These are phyloP conservation scores for Acrossocheilus wenchowensis DNA, from an alignment of 2,797 vertebrate genomes.

Conservation along the genomic window DNA sequence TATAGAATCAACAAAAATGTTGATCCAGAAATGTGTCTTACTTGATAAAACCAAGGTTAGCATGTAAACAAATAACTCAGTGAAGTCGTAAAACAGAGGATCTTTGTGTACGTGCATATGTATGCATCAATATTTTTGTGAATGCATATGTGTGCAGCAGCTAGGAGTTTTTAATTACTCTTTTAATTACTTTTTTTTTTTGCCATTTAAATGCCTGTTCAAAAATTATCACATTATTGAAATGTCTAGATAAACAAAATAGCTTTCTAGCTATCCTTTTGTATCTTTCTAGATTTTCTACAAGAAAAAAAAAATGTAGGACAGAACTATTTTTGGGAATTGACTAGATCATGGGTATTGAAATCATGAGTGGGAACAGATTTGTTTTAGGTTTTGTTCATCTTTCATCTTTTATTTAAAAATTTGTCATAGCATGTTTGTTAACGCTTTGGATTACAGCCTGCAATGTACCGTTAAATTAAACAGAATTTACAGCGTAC, in stretches of 20 bases:
- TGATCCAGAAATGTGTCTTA: too few species aligned
- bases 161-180: too few species aligned
- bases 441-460: too few species aligned
- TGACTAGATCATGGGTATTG: not conserved
- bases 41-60: not conserved
- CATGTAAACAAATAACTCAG: not conserved
- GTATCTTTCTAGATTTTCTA: not conserved
- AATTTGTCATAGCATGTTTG: not conserved
- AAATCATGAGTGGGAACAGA: not conserved
- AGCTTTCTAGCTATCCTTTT: not conserved
- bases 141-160: not conserved
- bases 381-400: not conserved
- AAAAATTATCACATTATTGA: too few species aligned
- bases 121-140: not conserved
- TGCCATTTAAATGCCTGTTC: too few species aligned
- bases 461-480: too few species aligned
- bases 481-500: too few species aligned
- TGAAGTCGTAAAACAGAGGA: not conserved
- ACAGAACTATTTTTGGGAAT: not conserved
- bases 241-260: not conserved
- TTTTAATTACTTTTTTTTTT: too few species aligned
- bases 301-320: not conserved
- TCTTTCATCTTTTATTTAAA: not conserved
- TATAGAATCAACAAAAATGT: not conserved
- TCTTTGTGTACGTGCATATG: not conserved